Base-by-base conservation (phyloP, 2,888 invertebrate species). In the Phortica okadai region DNA sequence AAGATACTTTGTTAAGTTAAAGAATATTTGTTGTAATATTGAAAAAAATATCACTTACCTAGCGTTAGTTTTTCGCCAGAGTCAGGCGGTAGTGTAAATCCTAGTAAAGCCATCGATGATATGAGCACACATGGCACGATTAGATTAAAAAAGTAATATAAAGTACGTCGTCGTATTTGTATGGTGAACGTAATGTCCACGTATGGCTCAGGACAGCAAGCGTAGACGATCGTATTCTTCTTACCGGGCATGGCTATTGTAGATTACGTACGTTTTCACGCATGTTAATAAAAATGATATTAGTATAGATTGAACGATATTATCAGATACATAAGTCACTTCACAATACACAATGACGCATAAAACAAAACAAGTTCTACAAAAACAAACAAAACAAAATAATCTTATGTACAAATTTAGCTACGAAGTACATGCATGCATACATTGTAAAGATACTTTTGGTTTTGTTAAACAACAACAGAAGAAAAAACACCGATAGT, bases 101-200 rank as follows among this genome's bases (percentile, higher is more conserved):
- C 98, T 89, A 99, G 94, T 85, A 99, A 95, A 85, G 99, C 98
- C 97, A 99, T 98, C 85, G 98, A 98, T 82, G 99, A 98, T 92
- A 99, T 99, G 90, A 99, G 95, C 90, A 99, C 97, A 92, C 99
- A 99, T 86, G 99, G 99, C 90, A 99, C 98, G 92, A 99, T 99
- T 92, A 99, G 95, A 94, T 99, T 99, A 95, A 99, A 98, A 93
- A 98, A 98, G 93, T 99, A 99, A 94, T 99, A 99, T 89, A 99
- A 94, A 73, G 99, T 99, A 90, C 99, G 94, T 91, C 99, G 94
- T 86, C 99, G 94, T 90, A 99, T 98, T 93, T 97, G 97, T 92
- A 99, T 97, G 84, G 97, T 97, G 93, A 98, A 99, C 58, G 99
- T 99, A 81, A 99, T 96, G 88, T 92, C 92, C 84, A 98, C 96